These are phyloP conservation scores for Sorex maritimensis DNA, from an alignment of 2,797 vertebrate genomes.

Conservation along the genomic window DNA sequence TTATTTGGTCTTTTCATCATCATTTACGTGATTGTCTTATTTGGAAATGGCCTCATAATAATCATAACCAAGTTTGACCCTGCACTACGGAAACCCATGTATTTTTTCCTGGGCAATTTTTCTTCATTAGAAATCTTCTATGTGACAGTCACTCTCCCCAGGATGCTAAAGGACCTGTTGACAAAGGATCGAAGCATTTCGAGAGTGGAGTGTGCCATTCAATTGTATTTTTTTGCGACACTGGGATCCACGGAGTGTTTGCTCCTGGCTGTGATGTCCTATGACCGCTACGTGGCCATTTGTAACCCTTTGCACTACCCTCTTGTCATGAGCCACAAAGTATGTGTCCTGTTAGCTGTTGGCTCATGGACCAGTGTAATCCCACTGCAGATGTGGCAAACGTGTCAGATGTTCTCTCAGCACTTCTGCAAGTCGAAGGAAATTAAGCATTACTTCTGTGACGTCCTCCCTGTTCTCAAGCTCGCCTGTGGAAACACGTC, in stretches of 20 bases:
- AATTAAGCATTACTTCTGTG: constrained; percentile 49
- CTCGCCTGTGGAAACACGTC: constrained; percentile 27
- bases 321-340: constrained; percentile 24
- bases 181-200: not conserved
- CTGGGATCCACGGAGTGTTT: not conserved
- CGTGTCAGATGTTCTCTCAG: constrained; percentile 25
- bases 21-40: not conserved
- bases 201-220: not conserved
- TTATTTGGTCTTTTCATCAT: constrained; percentile 37
- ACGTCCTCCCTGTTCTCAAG: not conserved
- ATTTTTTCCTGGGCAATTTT: constrained; percentile 55
- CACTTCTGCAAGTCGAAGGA: not conserved
- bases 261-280: constrained; percentile 37
- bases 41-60: constrained; percentile 29
- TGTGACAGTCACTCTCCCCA: not conserved
- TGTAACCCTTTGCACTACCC: constrained; percentile 53
- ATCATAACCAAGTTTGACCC: not conserved
- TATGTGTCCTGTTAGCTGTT: not conserved
- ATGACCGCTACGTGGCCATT: constrained; percentile 58
- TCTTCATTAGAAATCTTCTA: constrained; percentile 39
- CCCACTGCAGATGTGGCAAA: constrained; percentile 55
- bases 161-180: constrained; percentile 5
- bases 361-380: constrained; percentile 59
- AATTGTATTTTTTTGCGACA: not conserved
- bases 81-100: not conserved